Conservation (phyloP, 2,113 vertebrate genomes). For the Sturnus vulgaris region DNA sequence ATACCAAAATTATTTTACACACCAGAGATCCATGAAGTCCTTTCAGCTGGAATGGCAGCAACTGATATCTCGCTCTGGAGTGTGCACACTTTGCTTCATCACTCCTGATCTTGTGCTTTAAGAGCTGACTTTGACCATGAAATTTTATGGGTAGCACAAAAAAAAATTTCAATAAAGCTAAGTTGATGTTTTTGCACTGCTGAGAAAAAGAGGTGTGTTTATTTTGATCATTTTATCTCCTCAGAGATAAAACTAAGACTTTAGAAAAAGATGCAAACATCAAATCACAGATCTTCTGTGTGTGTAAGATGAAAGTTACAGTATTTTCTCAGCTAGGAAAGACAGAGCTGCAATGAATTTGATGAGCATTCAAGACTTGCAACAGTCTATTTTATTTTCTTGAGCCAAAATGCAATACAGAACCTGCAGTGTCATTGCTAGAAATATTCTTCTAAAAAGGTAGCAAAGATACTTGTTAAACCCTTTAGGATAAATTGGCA, state of each 20-base stretch:
- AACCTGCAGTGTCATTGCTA: neutral
- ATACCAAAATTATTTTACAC: slow-evolving; percentile 57
- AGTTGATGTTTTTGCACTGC: neutral
- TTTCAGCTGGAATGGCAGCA: slow-evolving; percentile 4
- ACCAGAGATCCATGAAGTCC: slow-evolving; percentile 49
- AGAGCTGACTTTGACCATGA: neutral
- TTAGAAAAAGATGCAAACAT: neutral
- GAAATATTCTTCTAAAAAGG: neutral
- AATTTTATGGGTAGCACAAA: neutral
- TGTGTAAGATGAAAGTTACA: neutral
- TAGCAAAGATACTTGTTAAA: neutral
- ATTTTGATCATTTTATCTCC: neutral
- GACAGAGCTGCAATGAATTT: neutral
- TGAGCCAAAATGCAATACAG: neutral
- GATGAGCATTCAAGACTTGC: neutral
- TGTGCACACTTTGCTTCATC: neutral
- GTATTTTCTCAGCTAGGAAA: neutral
- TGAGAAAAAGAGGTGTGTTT: neutral
- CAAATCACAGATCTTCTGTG: neutral
- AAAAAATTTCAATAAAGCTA: neutral
- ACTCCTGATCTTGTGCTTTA: neutral
- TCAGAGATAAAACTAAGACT: neutral
- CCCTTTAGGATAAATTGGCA: neutral
- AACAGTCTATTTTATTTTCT: neutral
- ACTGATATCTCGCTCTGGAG: neutral